Conservation (phyloP, 2,888 invertebrate genomes). For the Colostygia pectinataria region DNA sequence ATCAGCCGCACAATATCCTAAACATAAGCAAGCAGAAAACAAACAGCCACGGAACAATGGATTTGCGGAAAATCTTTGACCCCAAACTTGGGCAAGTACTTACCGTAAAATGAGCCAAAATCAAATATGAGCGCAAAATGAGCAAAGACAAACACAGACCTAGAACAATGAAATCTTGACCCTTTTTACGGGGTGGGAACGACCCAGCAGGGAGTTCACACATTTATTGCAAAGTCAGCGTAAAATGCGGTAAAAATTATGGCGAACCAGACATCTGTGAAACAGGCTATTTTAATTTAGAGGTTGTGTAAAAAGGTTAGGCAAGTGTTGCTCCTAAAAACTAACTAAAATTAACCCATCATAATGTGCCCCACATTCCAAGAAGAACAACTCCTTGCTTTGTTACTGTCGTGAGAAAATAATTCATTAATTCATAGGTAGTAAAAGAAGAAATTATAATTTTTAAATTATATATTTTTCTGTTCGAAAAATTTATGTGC, state of each 20-base stretch:
- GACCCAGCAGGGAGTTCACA: conserved; percentile 5
- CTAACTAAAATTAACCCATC: no score
- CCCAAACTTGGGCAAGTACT: conserved; percentile 44
- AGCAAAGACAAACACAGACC: conserved; percentile 70
- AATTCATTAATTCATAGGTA: no score
- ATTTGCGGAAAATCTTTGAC: conserved; percentile 58
- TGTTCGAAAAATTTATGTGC: no score
- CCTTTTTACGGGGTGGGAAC: conserved; percentile 42
- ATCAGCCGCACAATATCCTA: conserved; percentile 22
- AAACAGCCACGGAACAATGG: conserved; percentile 37
- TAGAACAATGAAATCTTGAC: conserved; percentile 64
- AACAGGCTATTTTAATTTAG: background rate
- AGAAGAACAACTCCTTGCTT: no score
- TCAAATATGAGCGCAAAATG: conserved; percentile 73
- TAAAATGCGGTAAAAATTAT: conserved; percentile 4
- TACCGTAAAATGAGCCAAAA: conserved; percentile 56
- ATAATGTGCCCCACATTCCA: no score
- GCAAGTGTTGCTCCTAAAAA: no score
- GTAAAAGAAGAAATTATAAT: no score
- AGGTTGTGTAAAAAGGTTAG: no score
- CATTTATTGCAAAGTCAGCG: conserved; percentile 11
- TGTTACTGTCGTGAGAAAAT: no score
- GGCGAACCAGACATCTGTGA: conserved; percentile 1
- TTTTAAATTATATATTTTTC: no score
- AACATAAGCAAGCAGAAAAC: conserved; percentile 29